Evolutionary conservation across 1,140 invertebrate genomes (phyloP).

Genomic region (Hyposmocoma kahamanoa): DNA sequence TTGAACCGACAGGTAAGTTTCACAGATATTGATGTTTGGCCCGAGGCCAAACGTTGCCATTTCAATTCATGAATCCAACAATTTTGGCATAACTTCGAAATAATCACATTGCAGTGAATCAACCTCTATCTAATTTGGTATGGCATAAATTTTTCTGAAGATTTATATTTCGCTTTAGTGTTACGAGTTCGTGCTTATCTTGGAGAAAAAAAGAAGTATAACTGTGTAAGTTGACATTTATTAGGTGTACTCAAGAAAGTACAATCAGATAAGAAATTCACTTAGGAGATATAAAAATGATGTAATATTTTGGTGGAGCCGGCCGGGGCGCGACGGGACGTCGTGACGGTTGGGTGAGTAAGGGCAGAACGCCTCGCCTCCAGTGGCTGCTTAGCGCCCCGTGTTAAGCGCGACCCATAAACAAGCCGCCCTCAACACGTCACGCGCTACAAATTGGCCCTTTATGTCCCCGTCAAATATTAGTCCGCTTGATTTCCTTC

Average conservation of each 20-base stretch:
- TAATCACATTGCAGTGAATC: not conserved
- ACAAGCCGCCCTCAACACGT: constrained; percentile 36
- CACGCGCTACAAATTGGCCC: constrained; percentile 41
- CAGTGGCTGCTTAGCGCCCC: constrained; percentile 24
- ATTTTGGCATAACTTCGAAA: not conserved
- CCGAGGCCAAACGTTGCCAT: not conserved
- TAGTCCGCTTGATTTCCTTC: constrained; percentile 22
- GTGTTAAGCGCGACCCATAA: constrained; percentile 40
- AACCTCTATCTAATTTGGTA: constrained; percentile 11
- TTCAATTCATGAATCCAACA: not conserved
- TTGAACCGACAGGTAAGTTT: constrained; percentile 9
- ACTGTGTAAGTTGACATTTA: constrained; percentile 23
- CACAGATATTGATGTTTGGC: constrained; percentile 2
- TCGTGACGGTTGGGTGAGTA: not conserved
- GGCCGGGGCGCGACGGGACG: not conserved
- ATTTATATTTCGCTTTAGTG: not conserved
- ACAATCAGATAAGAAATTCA: constrained; percentile 36
- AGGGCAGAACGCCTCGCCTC: not conserved
- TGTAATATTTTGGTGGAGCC: constrained; percentile 9
- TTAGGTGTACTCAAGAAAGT: constrained; percentile 22
- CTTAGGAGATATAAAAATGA: constrained; percentile 31
- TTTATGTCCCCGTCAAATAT: constrained; percentile 34
- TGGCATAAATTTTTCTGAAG: not conserved
- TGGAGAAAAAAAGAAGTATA: constrained; percentile 8
- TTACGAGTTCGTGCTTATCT: not conserved